Base-by-base conservation (phyloP, 2,888 invertebrate species). In the Drosophila borborema region DNA sequence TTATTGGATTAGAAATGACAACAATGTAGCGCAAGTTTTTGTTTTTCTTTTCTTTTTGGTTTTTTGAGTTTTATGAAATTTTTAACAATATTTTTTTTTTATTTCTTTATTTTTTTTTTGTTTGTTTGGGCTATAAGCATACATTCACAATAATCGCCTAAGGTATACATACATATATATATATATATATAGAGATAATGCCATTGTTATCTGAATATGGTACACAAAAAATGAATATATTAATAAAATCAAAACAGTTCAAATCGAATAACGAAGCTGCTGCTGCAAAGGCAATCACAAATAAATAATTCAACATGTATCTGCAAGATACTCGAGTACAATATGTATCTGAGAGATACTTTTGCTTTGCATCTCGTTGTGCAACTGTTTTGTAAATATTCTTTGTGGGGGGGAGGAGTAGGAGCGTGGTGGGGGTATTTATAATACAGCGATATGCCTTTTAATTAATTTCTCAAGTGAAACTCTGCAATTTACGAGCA, bases 381-480 rank as follows among this genome's bases (percentile, higher is more conserved):
- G 48, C 48, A 48, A 48, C 48, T 4, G 82, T 73, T 81, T 82
- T 77, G 77, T 76, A 78, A 34, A 10, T 60, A 49, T 74, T 64
- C 20, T 45, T 23, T 46, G 23, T 14, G 49, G 49, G 12, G 49
- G 2, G 16, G 14, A 1, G 38, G 16, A 40, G 38, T 31, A 12
- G 49, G 10, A 31, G 38, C 28, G n/a, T 43, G 63, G 20, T 1
- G 62, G 67, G 53, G 54, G 90, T 87, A 87, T 87, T 87, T 88
- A 82, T 74, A 87, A 90, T 87, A 87, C 90, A 89, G 78, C 87
- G 90, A 87, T 87, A 87, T 87, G 90, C 89, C 72, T 88, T 87
- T 90, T 74, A 73, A 75, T 77, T 69, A 53, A 75, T 72, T 86
- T 79, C 65, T 79, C 65, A 73, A 72, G 55, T 73, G 76, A 76